Evolutionary conservation across 2,113 vertebrate genomes (phyloP).

Genomic region (Phrynosoma blainvillii): DNA sequence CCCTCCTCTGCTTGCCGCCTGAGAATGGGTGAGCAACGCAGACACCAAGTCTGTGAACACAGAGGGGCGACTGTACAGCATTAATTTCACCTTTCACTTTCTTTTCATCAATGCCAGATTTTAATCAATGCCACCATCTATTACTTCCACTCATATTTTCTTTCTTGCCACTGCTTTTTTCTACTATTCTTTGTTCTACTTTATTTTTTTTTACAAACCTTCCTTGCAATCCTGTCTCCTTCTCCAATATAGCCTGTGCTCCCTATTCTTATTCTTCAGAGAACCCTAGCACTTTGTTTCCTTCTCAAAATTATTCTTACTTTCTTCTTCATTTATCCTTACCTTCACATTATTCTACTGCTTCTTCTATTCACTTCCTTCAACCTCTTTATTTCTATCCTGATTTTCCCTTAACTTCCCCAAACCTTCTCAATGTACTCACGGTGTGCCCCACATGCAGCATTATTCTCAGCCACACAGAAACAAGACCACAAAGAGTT

Average conservation of each 20-base stretch:
- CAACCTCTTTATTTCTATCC: not conserved
- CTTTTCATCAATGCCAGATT: not conserved
- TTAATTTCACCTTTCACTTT: not conserved
- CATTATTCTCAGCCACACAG: not conserved
- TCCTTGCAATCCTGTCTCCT: not conserved
- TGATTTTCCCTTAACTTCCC: not conserved
- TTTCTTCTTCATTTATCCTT: not conserved
- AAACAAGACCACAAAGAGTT: not conserved
- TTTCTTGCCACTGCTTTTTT: not conserved
- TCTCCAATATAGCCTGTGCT: not conserved
- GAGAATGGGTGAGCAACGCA: too few species aligned
- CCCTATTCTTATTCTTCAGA: not conserved
- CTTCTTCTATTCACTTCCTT: not conserved
- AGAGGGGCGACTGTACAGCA: not conserved
- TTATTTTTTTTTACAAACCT: not conserved
- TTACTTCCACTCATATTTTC: not conserved
- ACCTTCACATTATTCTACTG: not conserved
- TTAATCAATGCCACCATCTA: not conserved
- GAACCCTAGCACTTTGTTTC: not conserved
- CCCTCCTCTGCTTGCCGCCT: too few species aligned
- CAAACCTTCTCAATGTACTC: not conserved
- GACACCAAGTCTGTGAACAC: too few species aligned
- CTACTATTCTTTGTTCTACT: too few species aligned
- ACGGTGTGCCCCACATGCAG: not conserved
- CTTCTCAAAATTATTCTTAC: not conserved